Evolutionary conservation across 2,888 invertebrate genomes (phyloP).

Genomic region (Tachina grossa): DNA sequence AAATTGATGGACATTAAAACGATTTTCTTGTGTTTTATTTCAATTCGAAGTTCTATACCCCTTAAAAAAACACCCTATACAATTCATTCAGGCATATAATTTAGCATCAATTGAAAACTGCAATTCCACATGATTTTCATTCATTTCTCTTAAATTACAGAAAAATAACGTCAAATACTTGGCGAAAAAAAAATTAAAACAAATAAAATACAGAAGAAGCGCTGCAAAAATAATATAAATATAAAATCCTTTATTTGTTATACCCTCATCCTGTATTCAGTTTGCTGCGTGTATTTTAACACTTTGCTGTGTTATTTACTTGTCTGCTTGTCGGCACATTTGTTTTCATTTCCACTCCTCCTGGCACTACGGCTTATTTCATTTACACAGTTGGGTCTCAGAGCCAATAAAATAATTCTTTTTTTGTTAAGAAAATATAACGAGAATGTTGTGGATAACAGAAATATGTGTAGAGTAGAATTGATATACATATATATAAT

Average conservation of each 20-base stretch:
- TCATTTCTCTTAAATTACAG: constrained; percentile 52
- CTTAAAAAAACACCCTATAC: no score
- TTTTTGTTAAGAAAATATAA: no score
- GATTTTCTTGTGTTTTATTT: no score
- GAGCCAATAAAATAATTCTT: not conserved
- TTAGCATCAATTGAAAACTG: constrained; percentile 51
- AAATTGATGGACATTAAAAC: no score
- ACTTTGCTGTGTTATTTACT: constrained; percentile 62
- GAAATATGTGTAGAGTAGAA: no score
- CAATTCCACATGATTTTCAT: constrained; percentile 56
- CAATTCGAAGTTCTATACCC: no score
- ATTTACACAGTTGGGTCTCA: constrained; percentile 31
- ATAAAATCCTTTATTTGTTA: constrained; percentile 63
- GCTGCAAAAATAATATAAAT: constrained; percentile 33
- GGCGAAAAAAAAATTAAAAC: not conserved
- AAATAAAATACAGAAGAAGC: not conserved
- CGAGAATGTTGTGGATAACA: no score
- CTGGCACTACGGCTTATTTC: not conserved
- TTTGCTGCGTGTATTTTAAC: constrained; percentile 48
- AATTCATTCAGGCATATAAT: constrained; percentile 56
- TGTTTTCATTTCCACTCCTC: constrained; percentile 42
- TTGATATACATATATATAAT: no score
- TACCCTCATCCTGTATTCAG: constrained; percentile 50
- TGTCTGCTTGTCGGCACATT: constrained; percentile 68
- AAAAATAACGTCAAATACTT: constrained; percentile 13